phyloP scores from a whole-genome alignment of 2,888 invertebrate genomes.

The Lamellibrachia columna region DNA sequence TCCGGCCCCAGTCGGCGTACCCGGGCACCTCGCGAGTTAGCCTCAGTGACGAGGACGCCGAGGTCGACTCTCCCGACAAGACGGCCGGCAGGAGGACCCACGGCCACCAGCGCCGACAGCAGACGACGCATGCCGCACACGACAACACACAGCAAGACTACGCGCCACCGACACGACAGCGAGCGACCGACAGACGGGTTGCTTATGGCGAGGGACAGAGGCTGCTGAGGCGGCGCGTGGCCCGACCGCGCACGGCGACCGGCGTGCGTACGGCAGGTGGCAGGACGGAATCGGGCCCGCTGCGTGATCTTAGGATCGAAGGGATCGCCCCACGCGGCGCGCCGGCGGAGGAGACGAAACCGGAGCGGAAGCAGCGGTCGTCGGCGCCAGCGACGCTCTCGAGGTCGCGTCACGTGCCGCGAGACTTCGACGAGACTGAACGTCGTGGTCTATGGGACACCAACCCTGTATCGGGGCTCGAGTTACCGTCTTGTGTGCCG shows the following conservation, averaged over 20 bases:
- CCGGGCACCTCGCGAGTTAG: neutral
- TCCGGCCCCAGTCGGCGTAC: neutral
- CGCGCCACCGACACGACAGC: neutral
- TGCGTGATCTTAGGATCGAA: neutral
- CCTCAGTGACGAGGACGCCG: neutral
- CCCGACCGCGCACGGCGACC: neutral
- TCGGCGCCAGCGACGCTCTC: neutral
- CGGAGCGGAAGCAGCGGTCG: constrained; percentile 6
- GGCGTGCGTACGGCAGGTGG: neutral
- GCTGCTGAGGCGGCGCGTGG: neutral
- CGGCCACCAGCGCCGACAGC: too few relatives aligned
- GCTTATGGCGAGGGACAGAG: neutral
- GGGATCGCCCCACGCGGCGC: neutral
- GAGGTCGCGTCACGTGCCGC: neutral
- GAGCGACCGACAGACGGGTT: neutral
- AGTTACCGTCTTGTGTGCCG: neutral
- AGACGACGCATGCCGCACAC: neutral
- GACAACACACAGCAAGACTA: neutral
- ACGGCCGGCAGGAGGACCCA: neutral
- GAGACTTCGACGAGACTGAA: neutral
- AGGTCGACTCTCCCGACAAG: neutral
- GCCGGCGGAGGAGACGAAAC: neutral
- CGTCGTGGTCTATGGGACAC: neutral
- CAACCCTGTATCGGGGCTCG: neutral
- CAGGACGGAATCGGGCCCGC: neutral